phyloP scores from a whole-genome alignment of 2,113 vertebrate species.

The Zosterops borbonicus region DNA sequence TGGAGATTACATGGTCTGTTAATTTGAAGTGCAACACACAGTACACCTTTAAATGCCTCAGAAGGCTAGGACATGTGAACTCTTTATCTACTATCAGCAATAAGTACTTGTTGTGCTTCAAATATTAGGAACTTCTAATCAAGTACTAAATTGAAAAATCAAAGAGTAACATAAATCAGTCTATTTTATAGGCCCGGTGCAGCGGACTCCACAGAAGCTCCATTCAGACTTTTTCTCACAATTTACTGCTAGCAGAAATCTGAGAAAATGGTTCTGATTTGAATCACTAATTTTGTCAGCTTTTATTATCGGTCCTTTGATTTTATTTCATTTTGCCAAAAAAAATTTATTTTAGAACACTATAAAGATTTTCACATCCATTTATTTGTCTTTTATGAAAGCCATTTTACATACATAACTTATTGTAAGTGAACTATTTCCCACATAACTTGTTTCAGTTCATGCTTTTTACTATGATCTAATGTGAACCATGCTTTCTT shows the following conservation, averaged over 20 bases:
- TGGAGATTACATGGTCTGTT: neutral
- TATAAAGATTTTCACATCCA: neutral
- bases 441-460: neutral
- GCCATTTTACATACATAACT: neutral
- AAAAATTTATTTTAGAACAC: neutral
- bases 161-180: neutral
- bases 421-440: neutral
- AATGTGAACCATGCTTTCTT: neutral
- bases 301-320: neutral
- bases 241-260: neutral
- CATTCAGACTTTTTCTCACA: neutral
- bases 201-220: neutral
- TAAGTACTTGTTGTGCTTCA: neutral
- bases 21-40: neutral
- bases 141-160: neutral
- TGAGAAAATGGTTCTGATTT: neutral
- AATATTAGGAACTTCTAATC: neutral
- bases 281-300: neutral
- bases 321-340: neutral
- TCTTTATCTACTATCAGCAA: neutral
- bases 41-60: neutral
- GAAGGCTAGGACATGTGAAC: neutral
- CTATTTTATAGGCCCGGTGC: neutral
- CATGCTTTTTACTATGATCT: neutral
- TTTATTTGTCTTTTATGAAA: neutral